Conservation (phyloP, 2,797 vertebrate species). For the Lagodon rhomboides region DNA sequence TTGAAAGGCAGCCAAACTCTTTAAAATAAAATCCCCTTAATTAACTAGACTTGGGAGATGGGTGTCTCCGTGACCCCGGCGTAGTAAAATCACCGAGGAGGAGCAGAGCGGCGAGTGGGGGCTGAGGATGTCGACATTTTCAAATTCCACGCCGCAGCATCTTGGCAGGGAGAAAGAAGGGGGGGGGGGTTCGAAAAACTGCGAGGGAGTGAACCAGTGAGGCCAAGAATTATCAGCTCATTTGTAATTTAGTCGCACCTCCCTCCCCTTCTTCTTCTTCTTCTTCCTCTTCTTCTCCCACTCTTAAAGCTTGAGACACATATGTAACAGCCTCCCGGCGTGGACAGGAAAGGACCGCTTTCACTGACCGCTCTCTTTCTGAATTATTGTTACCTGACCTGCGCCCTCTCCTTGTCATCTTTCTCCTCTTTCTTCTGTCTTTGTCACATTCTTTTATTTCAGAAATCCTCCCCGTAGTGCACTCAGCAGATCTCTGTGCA, state of each 20-base stretch:
- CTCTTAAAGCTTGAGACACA: conserved; percentile 53
- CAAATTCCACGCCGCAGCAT: conserved; percentile 64
- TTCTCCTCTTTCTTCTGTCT: conserved; percentile 60
- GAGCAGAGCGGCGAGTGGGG: conserved; percentile 33
- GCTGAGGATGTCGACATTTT: conserved; percentile 68
- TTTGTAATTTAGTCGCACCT: conserved; percentile 75
- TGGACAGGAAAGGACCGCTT: conserved; percentile 46
- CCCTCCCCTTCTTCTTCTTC: conserved; percentile 23
- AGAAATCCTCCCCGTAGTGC: conserved; percentile 54
- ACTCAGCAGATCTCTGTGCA: conserved; percentile 70
- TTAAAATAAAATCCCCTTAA: conserved; percentile 71
- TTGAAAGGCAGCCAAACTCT: conserved; percentile 71
- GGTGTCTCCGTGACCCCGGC: conserved; percentile 61
- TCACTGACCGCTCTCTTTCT: conserved; percentile 55
- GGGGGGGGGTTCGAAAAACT: conserved; percentile 51
- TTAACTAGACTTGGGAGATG: conserved; percentile 67
- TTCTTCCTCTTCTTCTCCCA: conserved; percentile 10
- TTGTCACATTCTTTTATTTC: conserved; percentile 61
- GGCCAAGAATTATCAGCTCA: conserved; percentile 73
- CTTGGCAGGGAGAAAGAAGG: conserved; percentile 56
- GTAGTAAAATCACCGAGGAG: conserved; percentile 49
- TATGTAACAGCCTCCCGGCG: conserved; percentile 63
- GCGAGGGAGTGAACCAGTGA: conserved; percentile 63
- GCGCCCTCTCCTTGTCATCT: conserved; percentile 55
- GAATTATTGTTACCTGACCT: conserved; percentile 59